Conservation (phyloP, 37 sponge, comb jelly and placozoan genomes). For the Spongia lamella region DNA sequence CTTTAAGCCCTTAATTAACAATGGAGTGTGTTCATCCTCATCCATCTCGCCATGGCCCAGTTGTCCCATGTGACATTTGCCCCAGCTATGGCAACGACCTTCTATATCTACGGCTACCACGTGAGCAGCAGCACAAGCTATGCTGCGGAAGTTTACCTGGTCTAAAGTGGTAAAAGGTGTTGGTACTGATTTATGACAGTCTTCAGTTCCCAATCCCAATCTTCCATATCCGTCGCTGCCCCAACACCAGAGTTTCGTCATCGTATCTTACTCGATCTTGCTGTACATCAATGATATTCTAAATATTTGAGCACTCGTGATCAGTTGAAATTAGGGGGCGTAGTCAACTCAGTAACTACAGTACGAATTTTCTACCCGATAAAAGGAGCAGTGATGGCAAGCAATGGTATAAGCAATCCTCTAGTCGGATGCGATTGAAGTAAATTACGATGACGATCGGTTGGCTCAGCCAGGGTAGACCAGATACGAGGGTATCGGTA, state of each 20-base stretch:
- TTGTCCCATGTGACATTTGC: conserved; percentile 81
- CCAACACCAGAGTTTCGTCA: conserved; percentile 59
- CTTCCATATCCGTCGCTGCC: conserved; percentile 79
- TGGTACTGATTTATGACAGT: conserved; percentile 33
- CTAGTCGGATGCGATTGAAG: too few relatives aligned
- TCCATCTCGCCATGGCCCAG: conserved; percentile 78
- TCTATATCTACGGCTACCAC: conserved; percentile 37
- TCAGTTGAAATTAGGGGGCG: too few relatives aligned
- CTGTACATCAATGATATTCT: too few relatives aligned
- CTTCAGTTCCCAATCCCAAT: conserved; percentile 65
- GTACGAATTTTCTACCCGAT: too few relatives aligned
- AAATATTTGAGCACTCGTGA: too few relatives aligned
- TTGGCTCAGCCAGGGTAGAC: too few relatives aligned
- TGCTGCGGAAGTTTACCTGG: not conserved
- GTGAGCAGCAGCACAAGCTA: conserved; percentile 62
- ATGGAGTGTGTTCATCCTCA: conserved; percentile 30
- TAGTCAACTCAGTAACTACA: too few relatives aligned
- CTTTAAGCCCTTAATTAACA: conserved; percentile 27
- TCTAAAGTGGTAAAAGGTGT: conserved; percentile 25
- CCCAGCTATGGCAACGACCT: conserved; percentile 61
- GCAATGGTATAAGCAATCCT: too few relatives aligned
- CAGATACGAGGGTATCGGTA: too few relatives aligned
- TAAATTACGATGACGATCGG: too few relatives aligned
- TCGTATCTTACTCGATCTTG: too few relatives aligned
- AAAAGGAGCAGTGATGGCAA: too few relatives aligned